Evolutionary conservation across 2,113 vertebrate species (phyloP).

Genomic region (Microtus montanus): DNA sequence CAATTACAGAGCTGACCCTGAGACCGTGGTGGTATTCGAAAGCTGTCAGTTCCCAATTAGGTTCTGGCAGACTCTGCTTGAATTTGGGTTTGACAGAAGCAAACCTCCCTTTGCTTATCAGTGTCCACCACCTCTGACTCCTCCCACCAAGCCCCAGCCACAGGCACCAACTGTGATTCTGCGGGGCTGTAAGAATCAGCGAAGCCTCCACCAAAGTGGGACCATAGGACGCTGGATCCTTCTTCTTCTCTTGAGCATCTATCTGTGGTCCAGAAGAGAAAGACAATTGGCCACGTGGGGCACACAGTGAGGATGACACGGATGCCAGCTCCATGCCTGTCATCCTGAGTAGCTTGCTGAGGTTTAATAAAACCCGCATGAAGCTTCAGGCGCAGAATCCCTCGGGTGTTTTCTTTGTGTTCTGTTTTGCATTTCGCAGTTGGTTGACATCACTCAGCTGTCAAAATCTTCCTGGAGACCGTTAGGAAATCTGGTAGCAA

Average conservation of each 20-base stretch:
- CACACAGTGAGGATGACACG: not conserved
- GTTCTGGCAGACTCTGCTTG: slow-evolving; percentile 23
- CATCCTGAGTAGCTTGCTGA: not conserved
- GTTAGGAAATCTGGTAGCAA: slow-evolving; percentile 38
- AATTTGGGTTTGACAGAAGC: not conserved
- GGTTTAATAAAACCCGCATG: slow-evolving; percentile 1
- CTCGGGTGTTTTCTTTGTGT: slow-evolving; percentile 5
- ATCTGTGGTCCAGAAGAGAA: not conserved
- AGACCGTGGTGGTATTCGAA: not conserved
- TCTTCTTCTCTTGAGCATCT: not conserved
- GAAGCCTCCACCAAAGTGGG: not conserved
- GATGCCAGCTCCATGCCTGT: not conserved
- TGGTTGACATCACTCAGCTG: slow-evolving; percentile 64
- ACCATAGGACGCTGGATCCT: not conserved
- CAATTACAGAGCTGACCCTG: slow-evolving; percentile 1
- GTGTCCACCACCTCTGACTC: not conserved
- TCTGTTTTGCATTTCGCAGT: slow-evolving; percentile 55
- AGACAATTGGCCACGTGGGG: accelerated
- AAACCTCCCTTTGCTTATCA: not conserved
- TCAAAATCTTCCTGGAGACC: slow-evolving; percentile 45
- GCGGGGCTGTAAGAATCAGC: not conserved
- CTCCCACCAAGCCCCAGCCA: too few relatives aligned
- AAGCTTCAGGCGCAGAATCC: not conserved
- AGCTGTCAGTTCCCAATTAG: slow-evolving; percentile 48
- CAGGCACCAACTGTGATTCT: not conserved